These are phyloP conservation scores for Microchirus variegatus DNA, from an alignment of 2,797 vertebrate genomes.

Conservation along the genomic window DNA sequence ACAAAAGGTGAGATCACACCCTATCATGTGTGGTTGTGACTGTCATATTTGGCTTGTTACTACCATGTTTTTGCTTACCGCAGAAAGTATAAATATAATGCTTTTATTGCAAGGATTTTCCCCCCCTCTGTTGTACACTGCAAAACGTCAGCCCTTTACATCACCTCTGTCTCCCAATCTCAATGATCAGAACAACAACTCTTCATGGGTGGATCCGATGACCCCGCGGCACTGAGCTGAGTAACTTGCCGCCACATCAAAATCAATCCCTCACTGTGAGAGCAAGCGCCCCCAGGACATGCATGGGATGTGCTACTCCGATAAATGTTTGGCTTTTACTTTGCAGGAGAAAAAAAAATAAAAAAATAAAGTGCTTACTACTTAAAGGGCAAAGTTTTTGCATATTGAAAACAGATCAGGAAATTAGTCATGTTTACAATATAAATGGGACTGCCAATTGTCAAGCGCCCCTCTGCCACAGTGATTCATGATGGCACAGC, in stretches of 20 bases:
- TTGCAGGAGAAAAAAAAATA: conserved; percentile 10
- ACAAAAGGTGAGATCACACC: no score
- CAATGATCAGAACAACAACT: conserved; percentile 50
- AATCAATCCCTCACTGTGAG: conserved; percentile 62
- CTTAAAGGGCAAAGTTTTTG: conserved; percentile 51
- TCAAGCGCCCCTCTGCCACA: conserved; percentile 35
- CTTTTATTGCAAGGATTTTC: not conserved
- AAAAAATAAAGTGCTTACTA: conserved; percentile 40
- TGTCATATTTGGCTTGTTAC: no score
- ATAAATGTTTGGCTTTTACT: conserved; percentile 52
- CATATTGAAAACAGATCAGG: conserved; percentile 65
- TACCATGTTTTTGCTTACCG: no score
- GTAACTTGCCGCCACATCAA: conserved; percentile 36
- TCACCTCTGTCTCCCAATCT: conserved; percentile 32
- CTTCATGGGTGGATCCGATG: conserved; percentile 45
- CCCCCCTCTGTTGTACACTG: conserved; percentile 24
- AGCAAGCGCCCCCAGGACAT: conserved; percentile 37
- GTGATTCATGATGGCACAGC: conserved; percentile 54
- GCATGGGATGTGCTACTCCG: conserved; percentile 50
- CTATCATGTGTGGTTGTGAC: no score
- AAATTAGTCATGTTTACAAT: conserved; percentile 56
- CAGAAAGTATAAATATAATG: no score
- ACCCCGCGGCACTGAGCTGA: conserved; percentile 44
- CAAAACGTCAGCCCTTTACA: conserved; percentile 39
- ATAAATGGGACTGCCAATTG: conserved; percentile 60